A percentile compares a stretch with the other conserved stretches of the same genome.
Evolutionary conservation across 2,888 invertebrate genomes (phyloP).

Genomic region (Stramonita haemastoma): DNA sequence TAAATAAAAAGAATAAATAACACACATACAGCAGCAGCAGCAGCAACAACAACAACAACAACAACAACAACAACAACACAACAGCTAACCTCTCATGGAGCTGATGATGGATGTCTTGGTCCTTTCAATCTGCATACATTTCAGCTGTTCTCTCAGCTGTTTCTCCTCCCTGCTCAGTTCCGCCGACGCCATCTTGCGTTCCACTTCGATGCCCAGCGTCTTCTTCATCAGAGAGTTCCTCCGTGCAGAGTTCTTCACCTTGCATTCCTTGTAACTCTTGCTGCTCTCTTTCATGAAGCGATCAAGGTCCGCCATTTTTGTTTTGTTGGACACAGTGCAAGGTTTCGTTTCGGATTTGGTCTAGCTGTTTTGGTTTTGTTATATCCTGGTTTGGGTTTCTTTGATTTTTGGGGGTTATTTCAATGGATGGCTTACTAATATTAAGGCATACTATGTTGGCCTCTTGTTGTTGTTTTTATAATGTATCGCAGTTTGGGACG

Average conservation of each 20-base stretch:
- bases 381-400: too few species aligned
- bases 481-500: too few species aligned
- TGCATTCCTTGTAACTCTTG: slow-evolving; percentile 63
- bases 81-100: slow-evolving; percentile 55
- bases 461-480: too few species aligned
- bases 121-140: slow-evolving; percentile 65
- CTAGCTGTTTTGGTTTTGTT: too few species aligned
- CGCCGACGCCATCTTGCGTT: slow-evolving; percentile 58
- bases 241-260: slow-evolving; percentile 65
- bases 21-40: too few species aligned
- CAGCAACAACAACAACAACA: neutral
- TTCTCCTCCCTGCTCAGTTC: slow-evolving; percentile 62
- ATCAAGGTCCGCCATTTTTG: slow-evolving; percentile 51
- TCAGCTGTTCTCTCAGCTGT: slow-evolving; percentile 61
- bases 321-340: neutral
- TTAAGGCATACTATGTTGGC: too few species aligned
- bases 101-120: slow-evolving; percentile 56
- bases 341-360: neutral
- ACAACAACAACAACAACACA: neutral
- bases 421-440: too few species aligned
- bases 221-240: slow-evolving; percentile 65
- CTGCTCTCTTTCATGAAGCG: slow-evolving; percentile 64
- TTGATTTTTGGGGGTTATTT: too few species aligned
- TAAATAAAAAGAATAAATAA: too few species aligned
- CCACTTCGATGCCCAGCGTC: slow-evolving; percentile 64